Conservation (phyloP, 2,113 vertebrate genomes). For the pig (Sus scrofa) region T2T-Sscrofa CM000820.6:139778001-139778500, state of each 20-base stretch:
- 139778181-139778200: background rate
- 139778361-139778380: fast-evolving
- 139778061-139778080: background rate
- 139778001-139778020: fast-evolving
- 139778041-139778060: background rate
- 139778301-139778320: background rate
- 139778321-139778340: background rate
- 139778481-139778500: too few species aligned
- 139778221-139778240: background rate
- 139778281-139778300: background rate
- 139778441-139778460: too few species aligned
- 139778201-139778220: fast-evolving
- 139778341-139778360: background rate
- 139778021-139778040: too few species aligned
- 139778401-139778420: fast-evolving
- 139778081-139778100: background rate
- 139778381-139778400: too few species aligned
- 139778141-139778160: background rate
- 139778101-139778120: background rate
- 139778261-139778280: background rate
- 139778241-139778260: background rate
- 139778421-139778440: too few species aligned
- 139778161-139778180: background rate
- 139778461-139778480: background rate
- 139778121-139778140: background rate